A percentile compares a stretch with the other conserved stretches of the same genome.
These are phyloP conservation scores for Tipula vernalis DNA, from an alignment of 2,888 invertebrate genomes.

Conservation along the genomic window DNA sequence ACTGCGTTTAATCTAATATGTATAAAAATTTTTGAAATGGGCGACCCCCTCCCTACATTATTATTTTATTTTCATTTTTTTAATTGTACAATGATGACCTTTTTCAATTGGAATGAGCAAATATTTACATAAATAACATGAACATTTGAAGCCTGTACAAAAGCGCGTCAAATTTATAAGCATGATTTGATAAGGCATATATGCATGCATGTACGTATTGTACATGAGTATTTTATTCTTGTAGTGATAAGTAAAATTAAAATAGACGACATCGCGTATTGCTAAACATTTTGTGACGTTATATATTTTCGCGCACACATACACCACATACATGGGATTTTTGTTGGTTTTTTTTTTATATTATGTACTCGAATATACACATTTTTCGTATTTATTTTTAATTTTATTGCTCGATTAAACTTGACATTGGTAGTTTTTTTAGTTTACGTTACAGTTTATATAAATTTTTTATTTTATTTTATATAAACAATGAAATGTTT, in stretches of 20 bases:
- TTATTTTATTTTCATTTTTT: neutral
- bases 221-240: neutral
- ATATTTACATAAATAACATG: neutral
- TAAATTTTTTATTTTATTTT: neutral
- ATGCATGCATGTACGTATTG: too few relatives aligned
- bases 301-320: neutral
- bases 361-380: neutral
- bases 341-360: neutral
- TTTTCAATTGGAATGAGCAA: neutral
- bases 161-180: neutral
- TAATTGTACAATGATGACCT: neutral
- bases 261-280: neutral
- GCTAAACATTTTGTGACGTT: neutral
- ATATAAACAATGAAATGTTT: neutral
- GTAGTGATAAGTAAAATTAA: neutral
- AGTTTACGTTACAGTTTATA: constrained; percentile 4
- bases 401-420: neutral
- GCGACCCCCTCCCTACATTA: neutral
- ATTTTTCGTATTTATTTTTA: neutral
- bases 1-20: neutral
- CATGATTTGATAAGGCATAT: neutral
- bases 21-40: neutral
- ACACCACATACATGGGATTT: neutral
- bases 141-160: neutral
- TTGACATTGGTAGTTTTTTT: neutral